phyloP scores from a whole-genome alignment of 2,888 invertebrate species.

The Acanthacorydalis orientalis region DNA sequence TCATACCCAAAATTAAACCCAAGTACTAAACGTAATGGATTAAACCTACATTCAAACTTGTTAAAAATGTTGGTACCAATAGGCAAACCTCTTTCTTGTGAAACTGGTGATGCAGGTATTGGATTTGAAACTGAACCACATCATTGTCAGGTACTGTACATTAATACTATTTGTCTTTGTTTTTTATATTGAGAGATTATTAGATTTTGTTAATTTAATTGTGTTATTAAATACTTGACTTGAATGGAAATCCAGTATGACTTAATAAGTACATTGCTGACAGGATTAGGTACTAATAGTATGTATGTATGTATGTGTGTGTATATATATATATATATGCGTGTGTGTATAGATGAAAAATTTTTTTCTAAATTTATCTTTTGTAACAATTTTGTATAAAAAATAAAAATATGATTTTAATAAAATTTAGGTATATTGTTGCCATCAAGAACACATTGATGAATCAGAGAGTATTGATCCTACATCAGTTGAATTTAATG shows the following conservation, averaged over 20 bases:
- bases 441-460: constrained; percentile 14
- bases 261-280: too few species aligned
- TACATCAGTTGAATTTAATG: background rate
- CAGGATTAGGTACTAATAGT: background rate
- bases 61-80: constrained; percentile 3
- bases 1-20: background rate
- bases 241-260: too few species aligned
- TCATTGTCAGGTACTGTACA: constrained; percentile 7
- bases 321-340: too few species aligned
- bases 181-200: too few species aligned
- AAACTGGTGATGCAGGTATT: constrained; percentile 5
- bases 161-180: too few species aligned
- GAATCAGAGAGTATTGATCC: background rate
- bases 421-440: constrained; percentile 20
- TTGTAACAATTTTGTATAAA: too few species aligned
- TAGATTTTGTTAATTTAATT: constrained; percentile 2
- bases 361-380: constrained; percentile 7
- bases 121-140: background rate
- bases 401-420: background rate
- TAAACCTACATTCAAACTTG: background rate
- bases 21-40: background rate
- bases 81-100: constrained; percentile 7
- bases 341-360: too few species aligned
- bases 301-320: background rate
- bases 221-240: background rate